Evolutionary conservation across 37 sponge, comb jelly and placozoan species (phyloP).

Genomic region (Aphrocallistes beatrix): DNA sequence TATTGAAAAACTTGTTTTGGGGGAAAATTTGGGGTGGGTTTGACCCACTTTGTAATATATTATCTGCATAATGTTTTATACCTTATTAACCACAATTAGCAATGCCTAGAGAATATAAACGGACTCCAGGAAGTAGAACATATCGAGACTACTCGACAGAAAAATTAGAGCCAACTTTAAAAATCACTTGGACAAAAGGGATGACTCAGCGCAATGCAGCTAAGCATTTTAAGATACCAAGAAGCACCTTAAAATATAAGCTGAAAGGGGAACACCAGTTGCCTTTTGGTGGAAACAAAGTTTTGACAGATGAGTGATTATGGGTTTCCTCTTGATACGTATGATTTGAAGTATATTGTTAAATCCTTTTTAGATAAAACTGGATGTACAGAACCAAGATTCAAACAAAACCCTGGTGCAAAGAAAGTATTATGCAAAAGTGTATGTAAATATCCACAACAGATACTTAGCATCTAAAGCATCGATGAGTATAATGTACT

Average conservation of each 20-base stretch:
- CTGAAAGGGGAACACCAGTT: neutral
- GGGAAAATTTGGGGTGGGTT: neutral
- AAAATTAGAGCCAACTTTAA: neutral
- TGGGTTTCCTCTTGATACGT: neutral
- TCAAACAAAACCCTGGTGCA: neutral
- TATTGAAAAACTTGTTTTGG: neutral
- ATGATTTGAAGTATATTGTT: neutral
- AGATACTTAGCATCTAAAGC: neutral
- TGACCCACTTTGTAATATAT: neutral
- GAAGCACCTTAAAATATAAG: neutral
- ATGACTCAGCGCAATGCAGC: neutral
- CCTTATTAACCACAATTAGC: neutral
- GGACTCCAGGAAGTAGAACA: neutral
- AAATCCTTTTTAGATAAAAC: neutral
- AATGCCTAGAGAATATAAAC: neutral
- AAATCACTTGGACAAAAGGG: neutral
- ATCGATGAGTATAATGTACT: neutral
- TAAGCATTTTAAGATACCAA: neutral
- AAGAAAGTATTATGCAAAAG: slow-evolving; percentile 12
- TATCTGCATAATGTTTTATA: neutral
- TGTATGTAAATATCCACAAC: neutral
- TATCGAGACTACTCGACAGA: neutral
- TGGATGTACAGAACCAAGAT: neutral
- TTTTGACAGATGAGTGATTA: neutral
- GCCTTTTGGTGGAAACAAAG: neutral